Base-by-base conservation (phyloP, 2,113 vertebrate genomes). In the Microcebus murinus region DNA sequence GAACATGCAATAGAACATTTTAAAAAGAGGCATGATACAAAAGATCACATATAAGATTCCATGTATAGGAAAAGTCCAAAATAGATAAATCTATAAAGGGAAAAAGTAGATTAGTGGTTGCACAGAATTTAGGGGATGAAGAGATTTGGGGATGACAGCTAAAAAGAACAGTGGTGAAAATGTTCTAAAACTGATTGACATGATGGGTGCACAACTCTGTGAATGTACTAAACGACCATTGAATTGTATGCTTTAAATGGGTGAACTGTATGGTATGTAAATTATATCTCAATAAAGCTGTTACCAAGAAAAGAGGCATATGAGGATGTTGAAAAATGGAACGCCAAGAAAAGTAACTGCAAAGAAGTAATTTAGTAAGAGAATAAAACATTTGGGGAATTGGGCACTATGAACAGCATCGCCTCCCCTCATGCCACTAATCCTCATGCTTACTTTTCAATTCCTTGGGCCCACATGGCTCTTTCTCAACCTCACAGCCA, bases 241-340 rank as follows among this genome's bases (percentile, higher is more conserved):
- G 11, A 74, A 67, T 65, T 86, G 39, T 57, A 70, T 18, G 18
- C 9, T 82, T 82, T 36, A 82, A 88, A 57, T 91, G 42, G 39
- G 18, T 96, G 67, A 90, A 88, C 25, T 36, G 13, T 65, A 68
- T 23, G 10, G 5, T 55, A 45, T 79, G 29, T 36, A 61, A 88
- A 94, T 76, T 77, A 71, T 39, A 81, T 55, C 67, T 95, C 86
- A 87, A 65, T 90, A 86, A 97, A 79, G 21, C 34, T 71, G 29
- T 73, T 89, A 67, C 10, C n/a, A 34, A 57, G 89, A 76, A 91
- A 63, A 57, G 13, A 52, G 50, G n/a, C 65, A 67, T 36, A 48
- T 74, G 34, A 88, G 39, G 31, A 5, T 73, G 48, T 3, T 90
- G 27, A 61, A 59, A 76, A 93, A 67, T 29, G 17, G 48, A 82